Conservation (phyloP, 2,797 vertebrate species). For the Spinibarbus caldwelli region DNA sequence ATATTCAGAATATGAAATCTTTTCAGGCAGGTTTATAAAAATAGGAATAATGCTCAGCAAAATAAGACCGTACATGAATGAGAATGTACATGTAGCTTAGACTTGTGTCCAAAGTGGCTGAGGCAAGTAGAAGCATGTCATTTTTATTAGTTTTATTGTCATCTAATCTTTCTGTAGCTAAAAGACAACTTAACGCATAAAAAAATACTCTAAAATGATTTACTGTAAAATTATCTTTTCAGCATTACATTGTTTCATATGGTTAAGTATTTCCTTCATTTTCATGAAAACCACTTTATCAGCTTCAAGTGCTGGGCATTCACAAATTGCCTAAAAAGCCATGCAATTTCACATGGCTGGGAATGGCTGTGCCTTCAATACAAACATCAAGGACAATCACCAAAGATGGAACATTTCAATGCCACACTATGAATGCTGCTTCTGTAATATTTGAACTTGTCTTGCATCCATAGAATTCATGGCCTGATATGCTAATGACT, state of each 20-base stretch:
- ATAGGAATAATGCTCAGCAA: not conserved
- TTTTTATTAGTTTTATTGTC: not conserved
- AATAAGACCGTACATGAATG: not conserved
- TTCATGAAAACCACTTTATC: not conserved
- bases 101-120: not conserved
- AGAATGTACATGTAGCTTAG: not conserved
- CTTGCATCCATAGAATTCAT: not conserved
- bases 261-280: not conserved
- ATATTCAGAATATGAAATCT: not conserved
- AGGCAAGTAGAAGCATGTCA: not conserved
- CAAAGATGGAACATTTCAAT: not conserved
- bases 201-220: not conserved
- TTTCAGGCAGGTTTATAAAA: not conserved
- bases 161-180: not conserved
- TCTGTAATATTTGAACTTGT: not conserved
- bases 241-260: not conserved
- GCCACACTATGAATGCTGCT: not conserved
- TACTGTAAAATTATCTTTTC: not conserved
- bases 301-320: not conserved
- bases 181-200: not conserved
- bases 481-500: slow-evolving; percentile 10
- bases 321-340: not conserved
- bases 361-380: not conserved
- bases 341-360: not conserved
- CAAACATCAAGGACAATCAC: not conserved